Evolutionary conservation across 1,140 invertebrate genomes (phyloP), one percentile per base, ranked within the genome.

Genomic region (Drosophila aff.): DNA sequence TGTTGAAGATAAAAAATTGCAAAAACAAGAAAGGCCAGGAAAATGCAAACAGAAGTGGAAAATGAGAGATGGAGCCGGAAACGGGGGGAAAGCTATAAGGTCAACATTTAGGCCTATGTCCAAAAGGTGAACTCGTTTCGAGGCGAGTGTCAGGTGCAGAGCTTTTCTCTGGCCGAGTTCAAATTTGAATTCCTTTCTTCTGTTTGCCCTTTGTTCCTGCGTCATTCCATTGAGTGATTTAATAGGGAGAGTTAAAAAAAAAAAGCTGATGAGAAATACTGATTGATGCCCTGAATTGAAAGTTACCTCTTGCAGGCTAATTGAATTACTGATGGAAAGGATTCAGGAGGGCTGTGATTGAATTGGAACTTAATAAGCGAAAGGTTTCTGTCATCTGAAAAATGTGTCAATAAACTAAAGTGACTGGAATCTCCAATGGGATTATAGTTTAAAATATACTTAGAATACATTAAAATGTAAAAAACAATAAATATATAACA

Each of bases 1-100:
- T 82, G 65, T 79, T 79, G 82, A 86, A 84, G 82, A 86, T 86
- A 86, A 86, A 86, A 86, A 86, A 86, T 86, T 49, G 76, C 55
- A 80, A 60, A 76, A 79, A 36, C 40, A 62, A 61, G 55, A 55
- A 69, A 44, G 31, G 49, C 31, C 47, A 44, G 67, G 64, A 15
- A 69, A 58, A 52, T 68, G 40, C 31, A 49, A 46, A 61, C 50
- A 77, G 47, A 67, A 43, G 33, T 21, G 15, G 47, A 50, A 61
- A 18, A 38, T 57, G 53, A 57, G 53, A 57, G 53, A 57, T 57
- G 53, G 21, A n/a, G 53, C 40, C 41, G 36, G 47, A 62, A 50
- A 38, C 21, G 13, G 50, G 55, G 55, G 57, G 43, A 58, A 33
- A 63, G 69, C 72, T 43, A 60, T 53, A 68, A 77, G 74, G 74